A percentile compares a stretch with the other conserved stretches of the same genome.
Evolutionary conservation across 2,113 vertebrate genomes (phyloP).

Genomic region (Spizaetus ornatus): DNA sequence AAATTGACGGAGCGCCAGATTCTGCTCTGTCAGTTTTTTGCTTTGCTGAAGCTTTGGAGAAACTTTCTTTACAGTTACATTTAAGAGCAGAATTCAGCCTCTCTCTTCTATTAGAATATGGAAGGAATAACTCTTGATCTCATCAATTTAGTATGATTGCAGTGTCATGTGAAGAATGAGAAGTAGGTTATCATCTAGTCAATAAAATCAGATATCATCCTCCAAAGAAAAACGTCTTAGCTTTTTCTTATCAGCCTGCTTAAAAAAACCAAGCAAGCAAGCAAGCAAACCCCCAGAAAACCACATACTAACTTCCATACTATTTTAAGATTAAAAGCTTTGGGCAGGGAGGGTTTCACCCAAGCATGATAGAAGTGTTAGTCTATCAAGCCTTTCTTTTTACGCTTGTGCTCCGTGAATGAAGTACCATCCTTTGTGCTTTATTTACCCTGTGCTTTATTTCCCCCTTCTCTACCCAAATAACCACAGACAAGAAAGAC

Average conservation of each 20-base stretch:
- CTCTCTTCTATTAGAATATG: background rate
- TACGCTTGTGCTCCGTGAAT: background rate
- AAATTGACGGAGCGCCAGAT: background rate
- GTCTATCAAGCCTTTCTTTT: background rate
- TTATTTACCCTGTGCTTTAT: background rate
- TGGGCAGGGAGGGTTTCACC: background rate
- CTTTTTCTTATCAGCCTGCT: background rate
- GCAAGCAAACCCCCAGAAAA: background rate
- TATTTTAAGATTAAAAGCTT: background rate
- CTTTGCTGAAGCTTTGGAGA: background rate
- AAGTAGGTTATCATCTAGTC: background rate
- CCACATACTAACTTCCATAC: background rate
- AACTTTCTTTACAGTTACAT: background rate
- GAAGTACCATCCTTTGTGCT: background rate
- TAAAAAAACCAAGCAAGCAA: background rate
- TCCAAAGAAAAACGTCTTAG: background rate
- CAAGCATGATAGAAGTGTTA: background rate
- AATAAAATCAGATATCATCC: background rate
- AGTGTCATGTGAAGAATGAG: background rate
- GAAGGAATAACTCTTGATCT: background rate
- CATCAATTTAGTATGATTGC: background rate
- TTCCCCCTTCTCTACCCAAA: background rate
- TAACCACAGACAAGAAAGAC: background rate
- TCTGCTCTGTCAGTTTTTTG: background rate
- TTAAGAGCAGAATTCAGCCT: background rate